A percentile compares a stretch with the other conserved stretches of the same genome.
Evolutionary conservation across 2,888 invertebrate genomes (phyloP).

Genomic region (Apodemia zela): DNA sequence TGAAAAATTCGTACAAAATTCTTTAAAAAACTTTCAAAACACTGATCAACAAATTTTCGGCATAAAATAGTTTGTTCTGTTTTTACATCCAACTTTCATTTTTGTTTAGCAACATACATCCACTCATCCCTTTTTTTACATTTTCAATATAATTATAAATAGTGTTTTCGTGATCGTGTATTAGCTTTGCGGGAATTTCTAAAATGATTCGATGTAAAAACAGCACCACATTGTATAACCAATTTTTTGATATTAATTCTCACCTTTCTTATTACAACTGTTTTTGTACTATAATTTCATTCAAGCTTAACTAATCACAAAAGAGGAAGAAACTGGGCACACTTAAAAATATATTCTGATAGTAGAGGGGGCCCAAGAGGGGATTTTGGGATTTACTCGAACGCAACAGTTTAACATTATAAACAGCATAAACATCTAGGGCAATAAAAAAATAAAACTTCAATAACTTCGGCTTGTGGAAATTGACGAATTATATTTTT

Average conservation of each 20-base stretch:
- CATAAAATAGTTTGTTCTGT: constrained; percentile 19
- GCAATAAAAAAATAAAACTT: too few species aligned
- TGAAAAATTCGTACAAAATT: constrained; percentile 51
- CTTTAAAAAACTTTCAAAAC: constrained; percentile 53
- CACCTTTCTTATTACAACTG: neutral
- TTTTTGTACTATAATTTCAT: constrained; percentile 7
- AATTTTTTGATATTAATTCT: neutral
- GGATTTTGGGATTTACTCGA: too few species aligned
- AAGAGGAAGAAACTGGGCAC: neutral
- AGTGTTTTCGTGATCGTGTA: too few species aligned
- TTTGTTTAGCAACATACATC: too few species aligned
- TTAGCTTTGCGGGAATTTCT: too few species aligned
- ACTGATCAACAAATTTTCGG: constrained; percentile 23
- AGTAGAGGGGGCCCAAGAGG: too few species aligned
- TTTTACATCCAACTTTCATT: neutral
- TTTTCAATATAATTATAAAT: too few species aligned
- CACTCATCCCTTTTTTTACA: too few species aligned
- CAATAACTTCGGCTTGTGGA: too few species aligned
- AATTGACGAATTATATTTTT: too few species aligned
- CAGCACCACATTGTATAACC: neutral
- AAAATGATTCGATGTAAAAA: neutral
- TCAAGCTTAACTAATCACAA: neutral
- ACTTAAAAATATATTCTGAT: neutral
- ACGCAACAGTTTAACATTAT: too few species aligned
- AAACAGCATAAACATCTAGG: too few species aligned